Evolutionary conservation across 2,888 invertebrate species (phyloP), one percentile per base, ranked within the genome.

Genomic region (Philhelius pedissequus): DNA sequence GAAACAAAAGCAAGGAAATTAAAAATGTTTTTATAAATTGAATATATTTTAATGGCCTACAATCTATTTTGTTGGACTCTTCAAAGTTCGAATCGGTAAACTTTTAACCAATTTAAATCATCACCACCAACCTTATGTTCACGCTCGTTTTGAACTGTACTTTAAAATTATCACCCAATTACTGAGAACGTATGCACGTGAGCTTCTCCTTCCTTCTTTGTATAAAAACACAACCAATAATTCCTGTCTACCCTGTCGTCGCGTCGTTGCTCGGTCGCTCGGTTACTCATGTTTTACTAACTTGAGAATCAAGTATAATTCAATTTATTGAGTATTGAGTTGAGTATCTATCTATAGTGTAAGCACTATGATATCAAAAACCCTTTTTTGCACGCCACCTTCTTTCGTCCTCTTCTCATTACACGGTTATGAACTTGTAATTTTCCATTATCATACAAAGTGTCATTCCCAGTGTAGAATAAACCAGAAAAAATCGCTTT

Each of bases 341-440:
- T n/a, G n/a, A n/a, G n/a, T 40, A 18, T 3, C 15, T 38, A n/a
- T 1, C 22, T 13, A 22, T 9, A 18, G 1, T 11, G 5, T n/a
- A n/a, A n/a, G n/a, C n/a, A n/a, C n/a, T n/a, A n/a, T n/a, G n/a
- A n/a, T 43, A 43, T 18, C 45, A 45, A 43, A 15, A 43, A 18
- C 20, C 22, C 22, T 48, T 48, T 11, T 11, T 25, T 25, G 48
- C 48, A 13, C 7, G 11, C 5, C 2, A 22, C 13, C 11, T 20
- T 1, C n/a, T 30, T 27, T 25, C 11, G 25, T n/a, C 20, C 11
- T n/a, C 35, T 35, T 71, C 60, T 75, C 71, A 84, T 80, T 80
- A 84, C 80, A 84, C 84, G 75, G 80, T 84, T 84, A 76, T 84
- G 80, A 84, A 84, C 84, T 68, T 76, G 84, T 80, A 80, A 76